Evolutionary conservation across 2,888 invertebrate genomes (phyloP).

Genomic region (Tachystola acroxantha): DNA sequence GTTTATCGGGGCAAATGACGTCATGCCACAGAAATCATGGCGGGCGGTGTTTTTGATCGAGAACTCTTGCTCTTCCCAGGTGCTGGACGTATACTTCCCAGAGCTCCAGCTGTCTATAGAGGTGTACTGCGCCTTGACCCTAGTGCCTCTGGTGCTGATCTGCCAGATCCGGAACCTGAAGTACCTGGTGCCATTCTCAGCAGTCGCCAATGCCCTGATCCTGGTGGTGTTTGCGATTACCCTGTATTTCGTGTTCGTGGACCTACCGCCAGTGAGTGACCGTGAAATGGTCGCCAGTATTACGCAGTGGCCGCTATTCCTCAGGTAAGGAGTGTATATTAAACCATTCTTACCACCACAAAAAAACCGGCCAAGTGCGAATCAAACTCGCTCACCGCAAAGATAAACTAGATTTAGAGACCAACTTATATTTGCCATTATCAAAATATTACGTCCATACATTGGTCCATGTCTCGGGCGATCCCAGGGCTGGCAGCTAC

Average conservation of each 20-base stretch:
- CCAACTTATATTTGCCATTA: too few species aligned
- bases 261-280: conserved; percentile 55
- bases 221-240: conserved; percentile 84
- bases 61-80: conserved; percentile 48
- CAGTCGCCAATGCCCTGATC: conserved; percentile 90
- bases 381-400: too few species aligned
- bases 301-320: conserved; percentile 88
- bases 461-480: too few species aligned
- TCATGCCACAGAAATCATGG: too few species aligned
- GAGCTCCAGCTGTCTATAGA: conserved; percentile 74
- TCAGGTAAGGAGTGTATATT: conserved; percentile 70
- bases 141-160: conserved; percentile 83
- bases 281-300: conserved; percentile 69
- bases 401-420: too few species aligned
- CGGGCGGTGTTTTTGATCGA: too few species aligned
- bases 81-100: conserved; percentile 62
- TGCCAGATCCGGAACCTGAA: conserved; percentile 88
- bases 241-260: conserved; percentile 86
- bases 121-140: conserved; percentile 81
- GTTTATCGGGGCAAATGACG: too few species aligned
- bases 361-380: too few species aligned
- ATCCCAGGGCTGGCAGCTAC: too few species aligned
- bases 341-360: not conserved
- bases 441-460: too few species aligned
- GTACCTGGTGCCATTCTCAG: conserved; percentile 92